Base-by-base conservation (phyloP, 1,140 invertebrate species). In the Pogonognathellus flavescens region DNA sequence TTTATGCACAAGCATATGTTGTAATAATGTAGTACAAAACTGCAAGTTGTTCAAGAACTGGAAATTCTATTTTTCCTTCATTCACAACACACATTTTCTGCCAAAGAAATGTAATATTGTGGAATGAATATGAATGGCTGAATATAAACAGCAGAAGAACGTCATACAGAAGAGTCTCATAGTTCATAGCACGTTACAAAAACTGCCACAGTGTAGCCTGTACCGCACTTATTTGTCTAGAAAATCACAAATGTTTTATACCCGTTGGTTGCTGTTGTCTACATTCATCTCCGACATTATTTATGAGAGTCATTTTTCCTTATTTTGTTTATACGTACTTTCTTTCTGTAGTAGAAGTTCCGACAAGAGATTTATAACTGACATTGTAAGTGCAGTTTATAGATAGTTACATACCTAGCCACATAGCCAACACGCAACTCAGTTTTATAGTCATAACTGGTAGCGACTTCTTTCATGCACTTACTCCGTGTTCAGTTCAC, bases 251-350 rank as follows among this genome's bases (percentile, higher is more conserved):
- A 59, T 0, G 14, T 59, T 59, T 59, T n/a, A 16, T n/a, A n/a
- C 6, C 55, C 55, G 6, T 41, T 41, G 2, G n/a, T 13, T 57
- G 53, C n/a, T 57, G 11, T 14, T n/a, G n/a, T 57, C 31, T 50
- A 25, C 41, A 49, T 76, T 49, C 70, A 18, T 50, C 70, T 76
- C 25, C 41, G 41, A 76, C 70, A 31, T 76, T 76, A 76, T 76
- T 76, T 76, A 76, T 76, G 70, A 50, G 70, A 16, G 70, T 76
- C 70, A 76, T 76, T 76, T 76, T 76, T 76, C 70, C 70, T 76
- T 76, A 76, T 76, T 76, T 25, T 50, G 70, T 76, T 76, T 76
- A 76, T 76, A 57, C 25, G 31, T 76, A 72, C 31, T 55, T 11
- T 20, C 62, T 10, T 41, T 25, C 10, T 14, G 62, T 3, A 66